These are phyloP conservation scores for Crocallis elinguaria DNA, from an alignment of 2,888 invertebrate genomes.

Conservation along the genomic window DNA sequence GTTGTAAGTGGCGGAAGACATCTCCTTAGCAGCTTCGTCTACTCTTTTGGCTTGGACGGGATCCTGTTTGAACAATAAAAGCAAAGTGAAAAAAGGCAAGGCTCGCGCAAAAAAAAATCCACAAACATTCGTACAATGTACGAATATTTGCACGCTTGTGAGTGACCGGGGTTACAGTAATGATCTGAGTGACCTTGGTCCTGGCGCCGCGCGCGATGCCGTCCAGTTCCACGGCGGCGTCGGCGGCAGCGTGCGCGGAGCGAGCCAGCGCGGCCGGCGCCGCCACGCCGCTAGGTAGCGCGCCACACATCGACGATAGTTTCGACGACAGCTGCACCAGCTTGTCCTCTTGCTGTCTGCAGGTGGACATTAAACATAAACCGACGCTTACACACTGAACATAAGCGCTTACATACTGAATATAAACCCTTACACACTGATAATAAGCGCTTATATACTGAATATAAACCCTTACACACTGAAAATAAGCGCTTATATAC, in stretches of 20 bases:
- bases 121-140: no score
- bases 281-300: slow-evolving; percentile 44
- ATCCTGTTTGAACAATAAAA: slow-evolving; percentile 48
- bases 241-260: slow-evolving; percentile 45
- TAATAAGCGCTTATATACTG: no score
- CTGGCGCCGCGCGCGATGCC: slow-evolving; percentile 48
- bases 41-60: slow-evolving; percentile 51
- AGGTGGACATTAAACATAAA: neutral
- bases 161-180: no score
- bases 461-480: no score
- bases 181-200: slow-evolving; percentile 33
- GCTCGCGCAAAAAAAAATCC: no score
- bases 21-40: slow-evolving; percentile 60
- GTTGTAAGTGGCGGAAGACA: slow-evolving; percentile 61
- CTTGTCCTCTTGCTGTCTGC: slow-evolving; percentile 56
- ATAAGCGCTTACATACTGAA: neutral
- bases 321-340: slow-evolving; percentile 54
- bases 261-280: slow-evolving; percentile 47
- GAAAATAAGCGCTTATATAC: no score
- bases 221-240: slow-evolving; percentile 48
- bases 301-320: slow-evolving; percentile 51
- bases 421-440: no score
- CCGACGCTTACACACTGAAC: neutral
- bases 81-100: no score
- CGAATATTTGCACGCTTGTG: no score